Evolutionary conservation across 2,888 invertebrate genomes (phyloP), one percentile per base, ranked within the genome.

Genomic region (Rhodophaea formosa): DNA sequence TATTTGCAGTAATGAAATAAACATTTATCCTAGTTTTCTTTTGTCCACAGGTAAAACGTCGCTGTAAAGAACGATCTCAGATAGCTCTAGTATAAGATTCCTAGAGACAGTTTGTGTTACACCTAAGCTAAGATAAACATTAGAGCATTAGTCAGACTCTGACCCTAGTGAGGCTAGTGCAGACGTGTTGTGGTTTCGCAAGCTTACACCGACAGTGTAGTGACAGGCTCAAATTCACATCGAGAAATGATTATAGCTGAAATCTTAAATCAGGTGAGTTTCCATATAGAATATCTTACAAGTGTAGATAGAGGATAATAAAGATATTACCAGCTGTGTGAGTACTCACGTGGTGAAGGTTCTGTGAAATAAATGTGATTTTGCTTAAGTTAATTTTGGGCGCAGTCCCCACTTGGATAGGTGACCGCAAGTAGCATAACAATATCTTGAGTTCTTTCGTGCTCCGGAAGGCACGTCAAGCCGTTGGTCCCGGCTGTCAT

Each of bases 11-110:
- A n/a, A n/a, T 35, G 35, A 5, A 39, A 39, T 5, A 1, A 39
- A 6, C 10, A 12, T 39, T n/a, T 0, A 39, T 6, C 12, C n/a
- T 39, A 12, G n/a, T 39, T 39, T 39, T 39, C 6, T 62, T 67
- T 85, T 80, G 80, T 78, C 65, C 46, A 56, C 84, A 86, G 84
- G 69, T 81, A 69, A 64, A 61, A 63, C 68, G 60, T 63, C 69
- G 58, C 63, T 55, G 58, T 66, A 65, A 60, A 74, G 70, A 75
- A 73, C 75, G 82, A 84, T 84, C 84, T 86, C 86, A 80, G 64
- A 73, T 78, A 82, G 77, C 74, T 77, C 76, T 82, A 84, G 79
- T 78, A 61, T 83, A 81, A 80, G 75, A 71, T 62, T 68, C 66
- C 74, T 84, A 84, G 79, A 78, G 78, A 79, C 80, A 78, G 65